Evolutionary conservation across 2,888 invertebrate genomes (phyloP).

Genomic region (Eupithecia tripunctaria): DNA sequence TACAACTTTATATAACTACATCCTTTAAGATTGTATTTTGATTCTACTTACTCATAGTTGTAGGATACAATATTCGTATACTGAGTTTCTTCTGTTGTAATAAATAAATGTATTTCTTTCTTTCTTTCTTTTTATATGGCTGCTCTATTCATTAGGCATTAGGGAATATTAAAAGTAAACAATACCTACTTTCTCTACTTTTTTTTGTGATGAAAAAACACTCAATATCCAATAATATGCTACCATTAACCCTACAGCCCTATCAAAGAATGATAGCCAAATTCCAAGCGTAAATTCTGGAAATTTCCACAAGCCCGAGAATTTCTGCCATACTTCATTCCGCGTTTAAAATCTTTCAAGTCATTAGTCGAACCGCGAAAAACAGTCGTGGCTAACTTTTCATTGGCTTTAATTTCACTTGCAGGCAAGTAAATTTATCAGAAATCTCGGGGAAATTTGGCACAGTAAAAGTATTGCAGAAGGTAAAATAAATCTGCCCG

Average conservation of each 20-base stretch:
- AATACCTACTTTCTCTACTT: no score
- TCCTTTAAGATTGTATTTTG: no score
- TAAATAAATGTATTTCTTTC: no score
- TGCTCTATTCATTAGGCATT: no score
- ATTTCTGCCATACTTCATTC: slow-evolving; percentile 37
- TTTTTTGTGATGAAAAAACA: no score
- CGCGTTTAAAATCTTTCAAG: slow-evolving; percentile 42
- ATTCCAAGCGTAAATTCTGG: slow-evolving; percentile 21
- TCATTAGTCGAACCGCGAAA: slow-evolving; percentile 42
- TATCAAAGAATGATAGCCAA: slow-evolving; percentile 20
- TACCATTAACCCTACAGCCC: not conserved
- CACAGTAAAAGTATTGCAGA: slow-evolving; percentile 26
- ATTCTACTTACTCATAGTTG: no score
- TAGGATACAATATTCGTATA: no score
- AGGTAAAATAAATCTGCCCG: not conserved
- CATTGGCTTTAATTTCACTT: slow-evolving; percentile 57
- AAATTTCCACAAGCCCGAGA: slow-evolving; percentile 21
- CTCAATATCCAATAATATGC: not conserved
- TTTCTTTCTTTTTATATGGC: no score
- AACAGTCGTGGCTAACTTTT: slow-evolving; percentile 48
- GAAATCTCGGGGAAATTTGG: slow-evolving; percentile 39
- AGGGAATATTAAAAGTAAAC: no score
- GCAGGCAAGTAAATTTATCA: slow-evolving; percentile 65
- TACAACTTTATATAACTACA: no score
- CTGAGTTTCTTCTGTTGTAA: no score